phyloP scores from a whole-genome alignment of 2,888 invertebrate species.

The Apamea crenata region DNA sequence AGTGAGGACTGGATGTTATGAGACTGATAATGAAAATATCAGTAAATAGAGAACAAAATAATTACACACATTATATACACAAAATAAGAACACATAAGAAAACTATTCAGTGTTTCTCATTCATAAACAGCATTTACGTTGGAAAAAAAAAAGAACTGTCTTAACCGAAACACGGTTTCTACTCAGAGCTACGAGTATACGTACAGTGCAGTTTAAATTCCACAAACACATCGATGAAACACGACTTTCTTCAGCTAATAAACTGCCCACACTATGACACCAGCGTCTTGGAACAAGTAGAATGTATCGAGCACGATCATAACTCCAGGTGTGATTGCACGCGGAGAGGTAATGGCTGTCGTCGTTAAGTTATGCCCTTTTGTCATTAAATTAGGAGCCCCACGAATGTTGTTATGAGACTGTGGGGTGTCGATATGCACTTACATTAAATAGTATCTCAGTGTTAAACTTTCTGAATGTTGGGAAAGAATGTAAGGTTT shows the following conservation, averaged over 20 bases:
- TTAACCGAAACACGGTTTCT: not conserved
- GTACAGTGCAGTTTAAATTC: not conserved
- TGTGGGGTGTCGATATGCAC: conserved; percentile 10
- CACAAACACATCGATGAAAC: conserved; percentile 2
- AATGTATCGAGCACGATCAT: conserved; percentile 62
- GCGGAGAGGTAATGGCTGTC: conserved; percentile 68
- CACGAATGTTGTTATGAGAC: conserved; percentile 60
- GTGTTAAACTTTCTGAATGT: not conserved
- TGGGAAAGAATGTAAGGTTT: not conserved
- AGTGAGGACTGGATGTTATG: not conserved
- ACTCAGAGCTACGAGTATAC: not conserved
- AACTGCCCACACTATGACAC: conserved; percentile 16
- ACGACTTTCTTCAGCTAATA: conserved; percentile 18
- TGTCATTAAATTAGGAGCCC: conserved; percentile 77
- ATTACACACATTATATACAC: not conserved
- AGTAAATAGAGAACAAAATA: not conserved
- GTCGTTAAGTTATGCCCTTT: conserved; percentile 77
- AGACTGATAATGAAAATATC: not conserved
- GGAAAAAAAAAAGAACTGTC: not conserved
- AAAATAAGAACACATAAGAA: too few relatives aligned
- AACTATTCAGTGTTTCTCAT: not conserved
- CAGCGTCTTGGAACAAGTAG: conserved; percentile 33
- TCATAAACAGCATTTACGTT: not conserved
- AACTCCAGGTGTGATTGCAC: conserved; percentile 74
- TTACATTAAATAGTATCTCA: not conserved